phyloP scores from a whole-genome alignment of 2,888 invertebrate genomes.

The Bimastos eiseni region DNA sequence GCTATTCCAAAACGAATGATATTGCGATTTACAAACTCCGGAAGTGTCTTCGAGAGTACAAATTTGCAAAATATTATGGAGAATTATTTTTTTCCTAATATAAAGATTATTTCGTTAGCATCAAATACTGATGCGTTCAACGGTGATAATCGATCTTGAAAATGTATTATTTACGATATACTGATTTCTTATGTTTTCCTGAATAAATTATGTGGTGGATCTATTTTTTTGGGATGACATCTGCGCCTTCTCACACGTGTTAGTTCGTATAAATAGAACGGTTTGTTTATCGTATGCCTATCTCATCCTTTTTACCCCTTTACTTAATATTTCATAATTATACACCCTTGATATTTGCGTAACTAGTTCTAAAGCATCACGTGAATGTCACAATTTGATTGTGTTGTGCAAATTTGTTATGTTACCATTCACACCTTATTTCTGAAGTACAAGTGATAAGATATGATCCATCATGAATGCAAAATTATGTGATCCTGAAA shows the following conservation, averaged over 20 bases:
- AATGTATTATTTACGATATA: neutral
- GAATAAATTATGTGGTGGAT: neutral
- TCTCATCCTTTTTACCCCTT: neutral
- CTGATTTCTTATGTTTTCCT: neutral
- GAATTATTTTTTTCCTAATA: neutral
- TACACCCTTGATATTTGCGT: neutral
- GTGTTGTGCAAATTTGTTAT: neutral
- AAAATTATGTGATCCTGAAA: neutral
- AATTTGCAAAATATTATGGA: neutral
- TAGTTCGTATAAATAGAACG: neutral
- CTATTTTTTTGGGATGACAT: neutral
- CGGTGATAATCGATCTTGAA: neutral
- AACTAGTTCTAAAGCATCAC: neutral
- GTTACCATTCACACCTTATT: neutral
- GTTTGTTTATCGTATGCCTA: neutral
- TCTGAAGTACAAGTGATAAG: neutral
- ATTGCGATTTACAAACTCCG: neutral
- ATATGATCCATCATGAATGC: too few relatives aligned
- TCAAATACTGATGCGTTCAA: neutral
- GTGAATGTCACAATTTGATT: neutral
- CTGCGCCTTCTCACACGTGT: neutral
- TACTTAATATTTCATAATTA: neutral
- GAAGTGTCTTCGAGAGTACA: neutral
- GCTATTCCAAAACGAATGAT: too few relatives aligned
- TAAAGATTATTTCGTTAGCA: neutral